Conservation (phyloP, 2,888 invertebrate genomes). For the Synanthedon formicaeformis region DNA sequence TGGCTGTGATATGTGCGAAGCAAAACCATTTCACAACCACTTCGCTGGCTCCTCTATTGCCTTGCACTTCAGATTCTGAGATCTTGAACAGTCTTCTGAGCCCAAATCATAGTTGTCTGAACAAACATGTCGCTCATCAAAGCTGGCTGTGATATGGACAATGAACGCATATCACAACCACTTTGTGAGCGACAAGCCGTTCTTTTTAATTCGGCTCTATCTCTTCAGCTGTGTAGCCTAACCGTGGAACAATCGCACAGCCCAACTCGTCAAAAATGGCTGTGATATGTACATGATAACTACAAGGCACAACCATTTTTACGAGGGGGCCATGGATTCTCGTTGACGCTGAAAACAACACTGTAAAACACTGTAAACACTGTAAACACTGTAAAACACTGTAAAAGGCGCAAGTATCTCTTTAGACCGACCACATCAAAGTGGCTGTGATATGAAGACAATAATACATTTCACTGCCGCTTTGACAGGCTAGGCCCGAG, state of each 20-base stretch:
- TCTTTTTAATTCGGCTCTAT: slow-evolving; percentile 5
- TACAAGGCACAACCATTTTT: slow-evolving; percentile 85
- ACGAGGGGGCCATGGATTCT: slow-evolving; percentile 71
- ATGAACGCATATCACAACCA: slow-evolving; percentile 85
- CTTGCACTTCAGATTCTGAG: not conserved
- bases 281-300: slow-evolving; percentile 80
- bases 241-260: slow-evolving; percentile 57
- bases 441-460: slow-evolving; percentile 95
- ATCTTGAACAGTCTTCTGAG: not conserved
- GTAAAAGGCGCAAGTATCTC: slow-evolving; percentile 21
- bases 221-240: not conserved
- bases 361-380: not conserved
- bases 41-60: slow-evolving; percentile 72
- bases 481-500: slow-evolving; percentile 82
- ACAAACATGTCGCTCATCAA: slow-evolving; percentile 83
- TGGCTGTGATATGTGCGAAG: slow-evolving; percentile 93
- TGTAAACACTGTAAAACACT: not conserved
- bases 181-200: slow-evolving; percentile 82
- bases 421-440: slow-evolving; percentile 89
- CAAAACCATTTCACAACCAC: slow-evolving; percentile 85
- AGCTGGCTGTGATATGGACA: slow-evolving; percentile 97
- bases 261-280: slow-evolving; percentile 95
- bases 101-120: not conserved
- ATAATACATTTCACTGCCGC: slow-evolving; percentile 85
- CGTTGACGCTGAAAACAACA: slow-evolving; percentile 1